Conservation (phyloP, 2,888 invertebrate genomes). For the Eupithecia exiguata region DNA sequence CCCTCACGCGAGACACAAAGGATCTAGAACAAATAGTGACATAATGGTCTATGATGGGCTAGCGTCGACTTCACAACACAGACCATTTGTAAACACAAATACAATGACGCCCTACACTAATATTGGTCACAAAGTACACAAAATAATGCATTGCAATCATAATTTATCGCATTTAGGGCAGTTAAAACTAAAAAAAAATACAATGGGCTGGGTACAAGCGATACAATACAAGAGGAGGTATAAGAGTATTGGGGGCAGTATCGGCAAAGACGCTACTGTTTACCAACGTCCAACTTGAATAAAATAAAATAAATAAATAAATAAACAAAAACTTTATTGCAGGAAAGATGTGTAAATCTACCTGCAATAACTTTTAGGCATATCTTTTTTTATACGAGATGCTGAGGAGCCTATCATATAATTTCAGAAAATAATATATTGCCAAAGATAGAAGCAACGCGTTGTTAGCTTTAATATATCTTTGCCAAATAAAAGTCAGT, state of each 20-base stretch:
- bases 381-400: background rate
- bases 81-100: slow-evolving; percentile 74
- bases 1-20: slow-evolving; percentile 66
- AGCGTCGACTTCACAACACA: slow-evolving; percentile 66
- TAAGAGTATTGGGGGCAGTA: slow-evolving; percentile 27
- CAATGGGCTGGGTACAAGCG: slow-evolving; percentile 26
- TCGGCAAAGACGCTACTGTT: background rate
- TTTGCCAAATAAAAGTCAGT: background rate
- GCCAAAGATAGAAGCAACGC: background rate
- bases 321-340: no score
- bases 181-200: slow-evolving; percentile 44
- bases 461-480: background rate
- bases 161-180: slow-evolving; percentile 69
- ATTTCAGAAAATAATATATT: background rate
- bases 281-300: background rate
- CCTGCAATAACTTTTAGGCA: background rate
- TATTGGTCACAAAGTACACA: slow-evolving; percentile 70
- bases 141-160: slow-evolving; percentile 67
- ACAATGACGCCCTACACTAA: slow-evolving; percentile 69
- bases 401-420: background rate
- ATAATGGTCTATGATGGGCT: slow-evolving; percentile 76
- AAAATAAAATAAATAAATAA: no score
- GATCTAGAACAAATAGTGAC: slow-evolving; percentile 79
- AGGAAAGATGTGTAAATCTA: no score
- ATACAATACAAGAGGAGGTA: slow-evolving; percentile 22